Conservation (phyloP, 2,888 invertebrate genomes). For the Dendrolimus houi region DNA sequence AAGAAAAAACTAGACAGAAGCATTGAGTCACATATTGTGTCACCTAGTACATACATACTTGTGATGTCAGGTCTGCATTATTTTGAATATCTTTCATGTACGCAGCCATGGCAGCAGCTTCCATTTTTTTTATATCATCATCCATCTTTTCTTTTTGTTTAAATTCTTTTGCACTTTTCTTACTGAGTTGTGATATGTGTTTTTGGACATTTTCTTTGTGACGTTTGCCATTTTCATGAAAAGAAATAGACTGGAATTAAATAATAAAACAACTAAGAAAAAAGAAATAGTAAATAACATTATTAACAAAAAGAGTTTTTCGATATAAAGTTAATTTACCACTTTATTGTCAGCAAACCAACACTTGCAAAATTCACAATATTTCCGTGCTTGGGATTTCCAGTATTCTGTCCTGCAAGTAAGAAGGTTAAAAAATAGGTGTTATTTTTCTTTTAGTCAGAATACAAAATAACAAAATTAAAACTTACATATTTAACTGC, state of each 20-base stretch:
- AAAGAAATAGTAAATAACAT: too few relatives aligned
- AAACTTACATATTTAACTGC: too few relatives aligned
- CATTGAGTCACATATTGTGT: not conserved
- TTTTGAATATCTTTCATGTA: constrained; percentile 89
- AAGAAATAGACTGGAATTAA: constrained; percentile 87
- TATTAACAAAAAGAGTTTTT: too few relatives aligned
- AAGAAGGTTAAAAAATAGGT: not conserved
- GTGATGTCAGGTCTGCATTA: constrained; percentile 79
- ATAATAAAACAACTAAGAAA: too few relatives aligned
- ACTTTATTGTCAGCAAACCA: constrained; percentile 99
- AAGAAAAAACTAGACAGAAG: too few relatives aligned
- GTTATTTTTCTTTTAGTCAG: too few relatives aligned
- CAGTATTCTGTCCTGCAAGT: constrained; percentile 93
- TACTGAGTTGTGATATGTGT: constrained; percentile 88
- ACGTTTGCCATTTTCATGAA: constrained; percentile 94
- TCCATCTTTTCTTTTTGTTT: constrained; percentile 87
- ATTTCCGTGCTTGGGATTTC: constrained; percentile 97
- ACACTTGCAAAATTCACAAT: constrained; percentile 98
- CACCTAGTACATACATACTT: constrained; percentile 41
- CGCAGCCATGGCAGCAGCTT: constrained; percentile 91
- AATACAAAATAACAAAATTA: too few relatives aligned
- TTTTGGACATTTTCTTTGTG: constrained; percentile 95
- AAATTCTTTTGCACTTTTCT: constrained; percentile 87
- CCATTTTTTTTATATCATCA: constrained; percentile 90
- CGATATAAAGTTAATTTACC: constrained; percentile 58